Evolutionary conservation across 1,140 invertebrate genomes (phyloP), one percentile per base, ranked within the genome.

Genomic region (Lucilia sericata): DNA sequence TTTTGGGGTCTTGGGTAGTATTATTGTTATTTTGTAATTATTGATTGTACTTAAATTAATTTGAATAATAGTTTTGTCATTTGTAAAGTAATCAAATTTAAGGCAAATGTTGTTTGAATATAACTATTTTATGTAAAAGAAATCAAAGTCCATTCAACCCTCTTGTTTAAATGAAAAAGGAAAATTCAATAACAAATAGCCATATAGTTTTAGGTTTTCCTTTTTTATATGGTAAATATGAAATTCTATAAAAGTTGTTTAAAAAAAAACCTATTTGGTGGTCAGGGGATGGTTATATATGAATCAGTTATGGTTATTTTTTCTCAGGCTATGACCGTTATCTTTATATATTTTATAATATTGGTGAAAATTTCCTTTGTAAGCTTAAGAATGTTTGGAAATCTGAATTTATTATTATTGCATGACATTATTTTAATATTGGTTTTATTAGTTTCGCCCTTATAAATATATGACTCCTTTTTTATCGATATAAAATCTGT

Each of bases 381-480:
- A 55, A 42, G 7, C 42, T 8, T 2, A 42, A 42, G 42, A 42
- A 42, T 42, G 42, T 42, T 42, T 42, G 42, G 10, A 13, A 55
- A 55, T 14, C 51, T 5, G 51, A 49, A 80, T 80, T 80, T 80
- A 80, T 80, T 80, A 49, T 80, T 80, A 80, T 80, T 80, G 5
- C 42, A n/a, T 17, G 36, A 80, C 76, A 80, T n/a, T 80, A 80
- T 80, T 80, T 80, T 80, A 80, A 80, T 80, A 80, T 80, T 49
- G 42, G 75, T 49, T 60, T 60, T 80, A 80, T 80, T 80, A 21
- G 76, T 49, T 80, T 51, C 76, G 76, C 76, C 76, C 76, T 70
- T 70, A 70, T 70, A 70, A 25, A 70, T 70, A 70, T 70, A 7
- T 21, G 25, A 30, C 19, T 70, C 19, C 19, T 70, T 70, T 70